Percentiles rank a stretch among this genome's conserved stretches.
phyloP scores from a whole-genome alignment of 2,888 invertebrate genomes.

The Mesorhabditis spiculigera region DNA sequence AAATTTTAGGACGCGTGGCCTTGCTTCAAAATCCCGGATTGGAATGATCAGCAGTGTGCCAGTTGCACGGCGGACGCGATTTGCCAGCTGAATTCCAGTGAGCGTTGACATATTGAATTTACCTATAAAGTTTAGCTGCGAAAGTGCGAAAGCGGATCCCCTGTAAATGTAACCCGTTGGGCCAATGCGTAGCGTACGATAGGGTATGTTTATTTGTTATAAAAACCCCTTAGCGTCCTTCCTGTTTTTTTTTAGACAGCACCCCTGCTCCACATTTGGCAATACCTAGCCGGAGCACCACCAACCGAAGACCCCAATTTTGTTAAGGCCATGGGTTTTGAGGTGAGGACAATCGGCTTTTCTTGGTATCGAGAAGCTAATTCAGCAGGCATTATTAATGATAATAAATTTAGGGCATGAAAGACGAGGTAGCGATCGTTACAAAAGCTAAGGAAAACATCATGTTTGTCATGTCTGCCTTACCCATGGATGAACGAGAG shows the following conservation, averaged over 20 bases:
- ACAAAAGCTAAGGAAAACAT: conserved; percentile 58
- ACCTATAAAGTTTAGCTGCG: background rate
- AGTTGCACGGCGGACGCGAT: conserved; percentile 36
- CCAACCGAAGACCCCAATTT: conserved; percentile 48
- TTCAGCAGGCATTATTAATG: background rate
- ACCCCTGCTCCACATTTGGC: conserved; percentile 42
- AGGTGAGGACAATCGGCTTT: conserved; percentile 19
- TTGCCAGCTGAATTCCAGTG: conserved; percentile 13
- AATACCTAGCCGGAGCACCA: conserved; percentile 39
- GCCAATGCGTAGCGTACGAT: background rate
- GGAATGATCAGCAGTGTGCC: conserved; percentile 35
- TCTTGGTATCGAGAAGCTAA: background rate
- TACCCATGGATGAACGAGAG: conserved; percentile 45
- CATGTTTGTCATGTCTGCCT: conserved; percentile 53
- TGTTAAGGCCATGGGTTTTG: conserved; percentile 55
- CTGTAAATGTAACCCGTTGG: background rate
- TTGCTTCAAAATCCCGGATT: conserved; percentile 24
- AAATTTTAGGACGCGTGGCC: conserved; percentile 38
- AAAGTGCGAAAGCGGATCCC: background rate
- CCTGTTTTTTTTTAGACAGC: conserved; percentile 9
- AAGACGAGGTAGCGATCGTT: conserved; percentile 57
- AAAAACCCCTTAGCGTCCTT: background rate
- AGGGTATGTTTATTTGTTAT: background rate
- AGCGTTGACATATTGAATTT: background rate
- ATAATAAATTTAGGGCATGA: conserved; percentile 44